Conservation (phyloP, 2,888 invertebrate species). For the Eledona agricola region DNA sequence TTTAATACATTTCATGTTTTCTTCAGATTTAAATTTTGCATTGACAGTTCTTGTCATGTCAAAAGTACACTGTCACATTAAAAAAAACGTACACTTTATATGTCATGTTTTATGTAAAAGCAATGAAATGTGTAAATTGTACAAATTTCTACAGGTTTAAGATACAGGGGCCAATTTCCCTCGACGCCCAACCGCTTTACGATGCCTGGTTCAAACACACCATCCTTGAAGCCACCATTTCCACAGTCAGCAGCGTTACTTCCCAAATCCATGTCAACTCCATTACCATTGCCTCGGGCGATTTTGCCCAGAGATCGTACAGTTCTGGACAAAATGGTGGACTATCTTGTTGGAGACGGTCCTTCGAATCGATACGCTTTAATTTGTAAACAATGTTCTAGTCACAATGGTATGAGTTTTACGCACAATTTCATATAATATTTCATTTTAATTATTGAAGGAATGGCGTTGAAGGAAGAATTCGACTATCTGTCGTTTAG, state of each 20-base stretch:
- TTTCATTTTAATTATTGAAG: constrained; percentile 56
- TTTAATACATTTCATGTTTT: too few species aligned
- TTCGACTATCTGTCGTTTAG: constrained; percentile 82
- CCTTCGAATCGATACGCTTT: constrained; percentile 94
- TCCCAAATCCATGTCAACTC: constrained; percentile 20
- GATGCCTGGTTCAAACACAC: neutral
- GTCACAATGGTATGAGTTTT: constrained; percentile 87
- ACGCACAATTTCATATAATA: neutral
- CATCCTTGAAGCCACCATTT: constrained; percentile 5
- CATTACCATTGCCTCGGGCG: constrained; percentile 72
- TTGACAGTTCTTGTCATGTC: neutral
- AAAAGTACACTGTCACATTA: too few species aligned
- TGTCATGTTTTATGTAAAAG: too few species aligned
- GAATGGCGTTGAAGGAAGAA: constrained; percentile 77
- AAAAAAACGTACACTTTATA: too few species aligned
- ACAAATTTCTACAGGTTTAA: constrained; percentile 30
- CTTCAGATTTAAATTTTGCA: too few species aligned
- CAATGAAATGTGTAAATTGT: too few species aligned
- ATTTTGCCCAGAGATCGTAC: constrained; percentile 79
- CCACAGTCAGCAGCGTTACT: constrained; percentile 1
- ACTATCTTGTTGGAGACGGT: constrained; percentile 95
- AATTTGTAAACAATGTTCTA: constrained; percentile 88
- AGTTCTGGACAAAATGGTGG: constrained; percentile 88
- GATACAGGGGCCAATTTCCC: constrained; percentile 28
- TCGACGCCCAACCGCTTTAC: neutral